Conservation (phyloP, 2,797 vertebrate genomes). For the Micromesistius poutassou region DNA sequence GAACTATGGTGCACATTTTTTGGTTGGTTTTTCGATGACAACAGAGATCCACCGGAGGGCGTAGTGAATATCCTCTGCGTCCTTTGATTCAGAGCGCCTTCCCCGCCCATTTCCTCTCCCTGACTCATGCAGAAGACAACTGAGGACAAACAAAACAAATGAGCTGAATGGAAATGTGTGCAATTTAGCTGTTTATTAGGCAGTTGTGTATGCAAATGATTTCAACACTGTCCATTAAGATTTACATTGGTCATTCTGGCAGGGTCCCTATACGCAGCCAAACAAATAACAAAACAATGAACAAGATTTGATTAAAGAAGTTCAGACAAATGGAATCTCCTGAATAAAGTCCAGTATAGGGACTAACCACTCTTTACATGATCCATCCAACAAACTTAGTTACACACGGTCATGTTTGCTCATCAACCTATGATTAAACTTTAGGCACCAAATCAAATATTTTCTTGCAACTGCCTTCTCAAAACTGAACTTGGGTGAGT, state of each 20-base stretch:
- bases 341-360: slow-evolving; percentile 36
- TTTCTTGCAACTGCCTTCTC: slow-evolving; percentile 44
- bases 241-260: slow-evolving; percentile 71
- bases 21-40: background rate
- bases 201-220: slow-evolving; percentile 79
- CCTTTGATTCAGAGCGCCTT: background rate
- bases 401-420: slow-evolving; percentile 40
- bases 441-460: slow-evolving; percentile 29
- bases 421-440: slow-evolving; percentile 29
- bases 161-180: slow-evolving; percentile 42
- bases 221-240: slow-evolving; percentile 72
- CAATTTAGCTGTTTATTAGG: slow-evolving; percentile 81
- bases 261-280: slow-evolving; percentile 68
- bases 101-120: too few species aligned
- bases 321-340: slow-evolving; percentile 51
- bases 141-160: slow-evolving; percentile 2
- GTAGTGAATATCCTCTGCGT: background rate
- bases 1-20: background rate
- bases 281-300: slow-evolving; percentile 57
- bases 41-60: background rate
- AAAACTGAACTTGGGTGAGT: slow-evolving; percentile 40
- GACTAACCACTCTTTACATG: slow-evolving; percentile 27
- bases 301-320: slow-evolving; percentile 62
- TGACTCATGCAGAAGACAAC: background rate
- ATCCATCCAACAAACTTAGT: slow-evolving; percentile 35